Evolutionary conservation across 2,797 vertebrate species (phyloP), one percentile per base, ranked within the genome.

Genomic region (Phoeniculus purpureus): DNA sequence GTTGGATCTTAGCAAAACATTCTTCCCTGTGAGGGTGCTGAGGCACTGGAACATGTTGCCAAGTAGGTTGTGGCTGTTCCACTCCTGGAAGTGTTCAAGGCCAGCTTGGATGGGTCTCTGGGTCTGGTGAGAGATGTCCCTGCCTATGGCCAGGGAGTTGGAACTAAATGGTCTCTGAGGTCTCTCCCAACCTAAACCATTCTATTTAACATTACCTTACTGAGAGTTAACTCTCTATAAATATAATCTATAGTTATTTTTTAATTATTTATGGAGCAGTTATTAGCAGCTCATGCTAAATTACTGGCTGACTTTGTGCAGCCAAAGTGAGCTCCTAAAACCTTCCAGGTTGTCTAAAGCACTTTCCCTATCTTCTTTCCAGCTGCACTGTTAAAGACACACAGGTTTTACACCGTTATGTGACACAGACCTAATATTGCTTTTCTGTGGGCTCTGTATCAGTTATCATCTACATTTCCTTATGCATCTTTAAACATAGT

Each of bases 381-480:
- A 37, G 19, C 8, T 43, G n/a, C 22, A 29, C 10, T 32, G 10
- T n/a, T 70, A 81, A 59, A 70, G 7, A 76, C 6, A 29, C n/a
- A 58, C 2, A 16, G 26, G 16, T 48, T 91, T 75, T 85, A 65
- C 26, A 9, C 25, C 45, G 3, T 50, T 78, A 12, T 34, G 68
- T 61, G 60, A 80, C 47, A 43, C 81, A 29, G 23, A 77, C 16
- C 31, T 61, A 50, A 23, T 37, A 70, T 1, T 31, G 6, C 31
- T 84, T 85, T 82, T 55, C 58, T 64, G 81, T 60, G 45, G n/a
- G 11, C 13, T 62, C 23, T 73, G 6, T 62, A 62, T 60, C 68
- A 76, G 34, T 76, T 54, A 67, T 22, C 4, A 60, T 90, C 91
- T 91, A 60, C 8, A 58, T 75, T 95, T 78, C 34, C 81, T 88